These are phyloP conservation scores for Scaptomyza pallida DNA, from an alignment of 1,140 invertebrate genomes.

Conservation along the genomic window DNA sequence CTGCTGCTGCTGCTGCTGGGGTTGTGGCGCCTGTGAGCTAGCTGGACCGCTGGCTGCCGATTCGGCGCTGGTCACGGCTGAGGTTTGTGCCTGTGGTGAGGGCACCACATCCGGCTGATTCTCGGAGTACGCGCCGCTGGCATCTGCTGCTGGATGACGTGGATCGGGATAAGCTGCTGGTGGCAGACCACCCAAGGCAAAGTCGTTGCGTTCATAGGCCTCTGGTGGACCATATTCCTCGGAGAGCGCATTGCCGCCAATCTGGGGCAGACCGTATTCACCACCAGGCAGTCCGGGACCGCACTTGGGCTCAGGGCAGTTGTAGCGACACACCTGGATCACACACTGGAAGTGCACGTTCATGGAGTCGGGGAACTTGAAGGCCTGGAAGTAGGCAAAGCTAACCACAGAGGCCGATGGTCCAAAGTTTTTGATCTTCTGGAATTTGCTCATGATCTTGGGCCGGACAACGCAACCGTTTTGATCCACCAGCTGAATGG, in stretches of 20 bases:
- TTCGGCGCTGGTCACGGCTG: conserved; percentile 84
- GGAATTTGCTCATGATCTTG: conserved; percentile 97
- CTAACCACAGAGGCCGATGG: conserved; percentile 96
- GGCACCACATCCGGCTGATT: conserved; percentile 91
- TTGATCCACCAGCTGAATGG: conserved; percentile 96
- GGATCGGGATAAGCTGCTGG: conserved; percentile 92
- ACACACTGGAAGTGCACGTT: conserved; percentile 98
- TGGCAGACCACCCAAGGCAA: conserved; percentile 90
- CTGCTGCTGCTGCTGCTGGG: conserved; percentile 26
- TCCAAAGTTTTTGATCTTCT: conserved; percentile 98
- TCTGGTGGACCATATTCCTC: conserved; percentile 89
- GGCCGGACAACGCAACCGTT: conserved; percentile 95
- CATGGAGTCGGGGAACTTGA: conserved; percentile 98
- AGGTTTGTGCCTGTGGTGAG: conserved; percentile 90
- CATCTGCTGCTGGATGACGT: conserved; percentile 91
- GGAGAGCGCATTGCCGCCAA: conserved; percentile 85
- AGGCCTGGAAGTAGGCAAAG: conserved; percentile 98
- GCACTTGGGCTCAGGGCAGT: conserved; percentile 96
- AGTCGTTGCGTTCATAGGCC: conserved; percentile 87
- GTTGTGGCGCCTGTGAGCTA: conserved; percentile 88
- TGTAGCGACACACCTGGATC: conserved; percentile 96
- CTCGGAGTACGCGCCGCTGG: conserved; percentile 90
- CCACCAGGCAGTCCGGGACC: conserved; percentile 86
- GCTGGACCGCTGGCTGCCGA: conserved; percentile 83
- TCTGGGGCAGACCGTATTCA: conserved; percentile 89